A percentile compares a stretch with the other conserved stretches of the same genome.
These are phyloP conservation scores for Drosophila kambysellisi DNA, from an alignment of 2,888 invertebrate species.

Conservation along the genomic window DNA sequence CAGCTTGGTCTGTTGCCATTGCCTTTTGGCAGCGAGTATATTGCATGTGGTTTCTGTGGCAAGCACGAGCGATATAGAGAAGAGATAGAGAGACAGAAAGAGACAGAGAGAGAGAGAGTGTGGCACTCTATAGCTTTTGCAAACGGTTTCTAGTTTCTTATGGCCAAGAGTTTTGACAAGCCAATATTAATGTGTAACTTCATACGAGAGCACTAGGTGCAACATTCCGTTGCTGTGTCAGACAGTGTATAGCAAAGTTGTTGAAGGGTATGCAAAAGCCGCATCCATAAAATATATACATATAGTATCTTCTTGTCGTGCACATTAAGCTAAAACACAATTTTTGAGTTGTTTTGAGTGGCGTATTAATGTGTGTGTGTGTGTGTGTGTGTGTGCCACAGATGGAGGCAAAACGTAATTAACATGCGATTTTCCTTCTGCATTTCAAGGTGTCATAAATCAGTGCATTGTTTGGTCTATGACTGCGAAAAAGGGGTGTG, in stretches of 20 bases:
- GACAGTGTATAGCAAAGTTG: background rate
- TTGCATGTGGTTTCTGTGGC: conserved; percentile 72
- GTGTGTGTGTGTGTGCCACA: background rate
- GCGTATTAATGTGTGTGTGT: background rate
- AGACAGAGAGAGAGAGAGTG: background rate
- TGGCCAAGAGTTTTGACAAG: conserved; percentile 61
- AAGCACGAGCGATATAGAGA: conserved; percentile 3
- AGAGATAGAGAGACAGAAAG: background rate
- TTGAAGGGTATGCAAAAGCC: background rate
- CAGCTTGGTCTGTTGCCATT: conserved; percentile 33
- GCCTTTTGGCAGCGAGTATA: conserved; percentile 48
- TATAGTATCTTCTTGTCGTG: background rate
- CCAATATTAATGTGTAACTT: conserved; percentile 56
- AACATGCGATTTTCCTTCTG: conserved; percentile 76
- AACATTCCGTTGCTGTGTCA: conserved; percentile 29
- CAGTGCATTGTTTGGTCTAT: conserved; percentile 57
- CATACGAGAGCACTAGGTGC: conserved; percentile 31
- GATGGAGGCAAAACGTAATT: conserved; percentile 58
- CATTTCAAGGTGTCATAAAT: conserved; percentile 77
- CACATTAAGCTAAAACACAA: background rate
- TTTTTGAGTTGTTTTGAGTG: conserved; percentile 1
- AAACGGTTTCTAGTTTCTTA: conserved; percentile 61
- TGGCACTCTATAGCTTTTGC: conserved; percentile 11
- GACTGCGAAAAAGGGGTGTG: conserved; percentile 32
- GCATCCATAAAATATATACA: background rate